phyloP scores from a whole-genome alignment of 2,888 invertebrate species.

The Agonum fuliginosum region DNA sequence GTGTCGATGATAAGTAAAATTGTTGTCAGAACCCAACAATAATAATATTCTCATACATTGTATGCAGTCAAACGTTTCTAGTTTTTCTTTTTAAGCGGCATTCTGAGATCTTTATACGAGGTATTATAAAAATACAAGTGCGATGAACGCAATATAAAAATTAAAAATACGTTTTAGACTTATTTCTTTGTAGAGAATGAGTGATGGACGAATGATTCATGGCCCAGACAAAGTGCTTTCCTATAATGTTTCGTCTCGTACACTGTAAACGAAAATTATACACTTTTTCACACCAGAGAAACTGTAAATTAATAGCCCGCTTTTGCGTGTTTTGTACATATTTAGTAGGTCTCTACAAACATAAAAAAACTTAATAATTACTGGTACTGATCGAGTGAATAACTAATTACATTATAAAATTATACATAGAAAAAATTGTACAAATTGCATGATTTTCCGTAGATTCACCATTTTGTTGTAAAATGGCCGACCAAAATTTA shows the following conservation, averaged over 20 bases:
- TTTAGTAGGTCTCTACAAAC: too few relatives aligned
- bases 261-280: slow-evolving; percentile 34
- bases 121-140: slow-evolving; percentile 41
- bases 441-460: too few relatives aligned
- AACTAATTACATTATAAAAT: too few relatives aligned
- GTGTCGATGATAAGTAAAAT: slow-evolving; percentile 1
- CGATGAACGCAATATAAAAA: slow-evolving; percentile 61
- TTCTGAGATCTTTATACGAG: slow-evolving; percentile 18
- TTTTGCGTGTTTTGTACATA: too few relatives aligned
- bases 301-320: too few relatives aligned
- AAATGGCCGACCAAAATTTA: too few relatives aligned
- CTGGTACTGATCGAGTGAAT: too few relatives aligned
- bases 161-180: slow-evolving; percentile 63
- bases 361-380: too few relatives aligned
- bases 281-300: neutral
- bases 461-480: too few relatives aligned
- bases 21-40: neutral
- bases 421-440: too few relatives aligned
- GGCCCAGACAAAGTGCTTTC: slow-evolving; percentile 63
- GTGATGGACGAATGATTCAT: slow-evolving; percentile 65
- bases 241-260: slow-evolving; percentile 62
- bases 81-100: slow-evolving; percentile 17
- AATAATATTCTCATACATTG: neutral
- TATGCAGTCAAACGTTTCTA: neutral
- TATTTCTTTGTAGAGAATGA: slow-evolving; percentile 64